Evolutionary conservation across 2,888 invertebrate genomes (phyloP).

Genomic region (Yponomeuta cagnagella): DNA sequence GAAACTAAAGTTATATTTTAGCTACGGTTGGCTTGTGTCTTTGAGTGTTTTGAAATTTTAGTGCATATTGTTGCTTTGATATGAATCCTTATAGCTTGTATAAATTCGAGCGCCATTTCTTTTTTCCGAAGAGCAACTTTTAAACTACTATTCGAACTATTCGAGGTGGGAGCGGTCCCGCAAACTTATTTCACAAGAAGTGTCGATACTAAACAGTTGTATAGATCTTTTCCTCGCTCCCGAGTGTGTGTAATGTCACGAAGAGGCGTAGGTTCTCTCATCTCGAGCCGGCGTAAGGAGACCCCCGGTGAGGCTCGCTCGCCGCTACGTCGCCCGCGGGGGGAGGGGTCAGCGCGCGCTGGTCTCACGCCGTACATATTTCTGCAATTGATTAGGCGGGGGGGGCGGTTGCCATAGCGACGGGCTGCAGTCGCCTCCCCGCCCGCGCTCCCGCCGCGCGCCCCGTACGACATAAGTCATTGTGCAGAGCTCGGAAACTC

Average conservation of each 20-base stretch:
- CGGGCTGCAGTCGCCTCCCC: constrained; percentile 35
- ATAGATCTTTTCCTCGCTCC: constrained; percentile 62
- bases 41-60: neutral
- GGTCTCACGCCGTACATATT: constrained; percentile 69
- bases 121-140: neutral
- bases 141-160: neutral
- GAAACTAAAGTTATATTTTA: neutral
- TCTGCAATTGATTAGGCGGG: constrained; percentile 75
- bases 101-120: neutral
- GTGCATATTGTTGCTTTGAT: neutral
- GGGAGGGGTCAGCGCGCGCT: constrained; percentile 28
- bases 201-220: constrained; percentile 24
- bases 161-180: neutral
- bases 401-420: constrained; percentile 68
- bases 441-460: constrained; percentile 27
- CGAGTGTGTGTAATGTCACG: constrained; percentile 49
- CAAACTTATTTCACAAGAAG: neutral
- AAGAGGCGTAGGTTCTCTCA: constrained; percentile 34
- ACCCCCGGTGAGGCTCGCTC: constrained; percentile 28
- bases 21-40: neutral
- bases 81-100: neutral
- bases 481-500: constrained; percentile 28
- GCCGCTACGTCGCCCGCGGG: constrained; percentile 28
- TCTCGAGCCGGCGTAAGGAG: constrained; percentile 32
- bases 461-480: constrained; percentile 32